Evolutionary conservation across 2,797 vertebrate species (phyloP), one percentile per base, ranked within the genome.

Genomic region (Stomatorhinus walkeri): DNA sequence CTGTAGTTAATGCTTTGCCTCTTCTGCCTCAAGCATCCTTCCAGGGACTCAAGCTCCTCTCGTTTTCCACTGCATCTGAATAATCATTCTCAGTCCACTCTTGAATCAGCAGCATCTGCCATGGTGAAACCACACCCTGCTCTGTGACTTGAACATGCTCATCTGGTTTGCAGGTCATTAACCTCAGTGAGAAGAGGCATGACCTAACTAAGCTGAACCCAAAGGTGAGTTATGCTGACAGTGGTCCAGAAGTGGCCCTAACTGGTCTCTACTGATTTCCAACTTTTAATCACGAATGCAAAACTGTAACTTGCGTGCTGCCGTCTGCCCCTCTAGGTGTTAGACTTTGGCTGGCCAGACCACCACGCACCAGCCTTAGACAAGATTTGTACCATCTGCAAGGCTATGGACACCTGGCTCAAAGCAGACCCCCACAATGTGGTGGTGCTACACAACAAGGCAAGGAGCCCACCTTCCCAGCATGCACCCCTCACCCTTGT

Each of bases 371-470:
- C 98, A 0, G 97, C 98, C 0, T 94, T 99, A 93, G 98, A 99
- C 93, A 99, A 98, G 93, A 98, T 99, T 93, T 99, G 98, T 95
- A 99, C 97, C 90, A 97, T 99, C 93, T 99, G 98, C 92, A 99
- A 99, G 92, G 98, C 98, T 89, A 98, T 99, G 97, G 98, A 99
- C 95, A 99, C 97, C 0, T 99, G 98, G 97, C 96, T 99, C 91
- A 99, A 96, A 0, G 94, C 97, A 0, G 97, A 97, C 1, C 91
- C 95, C 0, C 97, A 97, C 94, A 98, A 99, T 0, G 97, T 99
- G 9, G 97, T 99, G 16, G 98, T 99, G 88, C 95, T 99, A 19
- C 98, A 99, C 93, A 99, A 99, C 93, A 99, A 98, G 97, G 98
- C 98, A 90, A 93, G 94, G 49, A 85, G 9, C 16, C 88, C 90